Base-by-base conservation (phyloP, 2,113 vertebrate species). In the Tapirus terrestris region DNA sequence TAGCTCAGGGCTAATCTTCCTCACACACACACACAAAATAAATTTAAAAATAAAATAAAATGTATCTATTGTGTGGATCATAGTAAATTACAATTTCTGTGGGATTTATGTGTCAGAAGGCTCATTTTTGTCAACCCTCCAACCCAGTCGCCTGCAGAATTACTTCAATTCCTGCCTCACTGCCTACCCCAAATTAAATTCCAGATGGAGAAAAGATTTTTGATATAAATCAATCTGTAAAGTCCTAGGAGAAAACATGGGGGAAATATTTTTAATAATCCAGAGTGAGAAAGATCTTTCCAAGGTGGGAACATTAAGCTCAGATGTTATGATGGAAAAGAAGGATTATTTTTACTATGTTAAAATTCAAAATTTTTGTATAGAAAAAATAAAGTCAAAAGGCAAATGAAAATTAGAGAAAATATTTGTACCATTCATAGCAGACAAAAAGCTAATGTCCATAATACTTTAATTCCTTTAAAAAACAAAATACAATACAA, bases 361-460 rank as follows among this genome's bases (percentile, higher is more conserved):
- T 67, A 39, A 92, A 65, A 72, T 82, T 51, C 39, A 25, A 67
- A 67, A 43, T 43, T 36, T 84, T 51, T 91, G 4, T 36, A 58
- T 29, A 27, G 48, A 86, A 85, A 56, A 95, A 96, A 23, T 81
- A 51, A 86, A 95, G 14, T 76, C 39, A 85, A 96, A 87, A 93
- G 45, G 16, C 86, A 96, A 90, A 80, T 84, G 23, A 85, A 94
- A 95, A 61, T 33, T 73, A 48, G 21, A 8, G 20, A 63, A 75
- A 97, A 56, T 21, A 85, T 75, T 79, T 81, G 60, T 29, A 85
- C 9, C 11, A 72, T 21, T 7, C 3, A 91, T 51, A 80, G 60
- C 53, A 88, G 21, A 65, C 61, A 48, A 95, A 90, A 84, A 20
- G 12, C 14, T 45, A 65, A 76, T 90, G 93, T 92, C 31, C 20